Conservation (phyloP, 2,797 vertebrate genomes). For the Rhyacichthys aspro region DNA sequence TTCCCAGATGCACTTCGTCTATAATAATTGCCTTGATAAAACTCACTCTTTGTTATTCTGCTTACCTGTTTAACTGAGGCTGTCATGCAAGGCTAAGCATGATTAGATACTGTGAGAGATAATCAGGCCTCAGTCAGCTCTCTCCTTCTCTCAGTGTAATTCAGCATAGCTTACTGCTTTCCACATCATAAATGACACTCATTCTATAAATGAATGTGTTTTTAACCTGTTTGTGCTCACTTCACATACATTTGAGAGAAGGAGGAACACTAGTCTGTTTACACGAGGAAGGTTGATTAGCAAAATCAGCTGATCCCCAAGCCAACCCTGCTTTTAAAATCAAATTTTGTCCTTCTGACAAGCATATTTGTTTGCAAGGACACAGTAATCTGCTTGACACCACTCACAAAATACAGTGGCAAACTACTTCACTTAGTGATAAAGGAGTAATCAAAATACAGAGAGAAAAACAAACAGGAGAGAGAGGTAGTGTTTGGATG, state of each 20-base stretch:
- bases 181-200: neutral
- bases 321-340: slow-evolving; percentile 3
- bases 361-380: slow-evolving; percentile 16
- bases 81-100: slow-evolving; percentile 30
- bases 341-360: slow-evolving; percentile 5
- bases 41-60: slow-evolving; percentile 55
- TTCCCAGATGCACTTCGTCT: slow-evolving; percentile 35
- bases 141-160: slow-evolving; percentile 14
- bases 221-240: neutral
- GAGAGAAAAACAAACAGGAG: slow-evolving; percentile 9
- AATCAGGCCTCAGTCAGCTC: slow-evolving; percentile 15
- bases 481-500: neutral
- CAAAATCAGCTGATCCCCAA: slow-evolving; percentile 15
- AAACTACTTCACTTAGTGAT: slow-evolving; percentile 14
- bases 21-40: slow-evolving; percentile 66
- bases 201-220: slow-evolving; percentile 7
- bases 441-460: slow-evolving; percentile 1
- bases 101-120: slow-evolving; percentile 32
- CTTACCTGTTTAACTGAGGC: slow-evolving; percentile 57
- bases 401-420: slow-evolving; percentile 2
- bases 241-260: slow-evolving; percentile 21
- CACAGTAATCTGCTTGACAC: slow-evolving; percentile 10
- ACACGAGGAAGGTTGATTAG: neutral
- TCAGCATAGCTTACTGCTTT: slow-evolving; percentile 15
- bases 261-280: neutral